A percentile compares a stretch with the other conserved stretches of the same genome.
Conservation (phyloP, 2,113 vertebrate species). For the Cheilinus undulatus region DNA sequence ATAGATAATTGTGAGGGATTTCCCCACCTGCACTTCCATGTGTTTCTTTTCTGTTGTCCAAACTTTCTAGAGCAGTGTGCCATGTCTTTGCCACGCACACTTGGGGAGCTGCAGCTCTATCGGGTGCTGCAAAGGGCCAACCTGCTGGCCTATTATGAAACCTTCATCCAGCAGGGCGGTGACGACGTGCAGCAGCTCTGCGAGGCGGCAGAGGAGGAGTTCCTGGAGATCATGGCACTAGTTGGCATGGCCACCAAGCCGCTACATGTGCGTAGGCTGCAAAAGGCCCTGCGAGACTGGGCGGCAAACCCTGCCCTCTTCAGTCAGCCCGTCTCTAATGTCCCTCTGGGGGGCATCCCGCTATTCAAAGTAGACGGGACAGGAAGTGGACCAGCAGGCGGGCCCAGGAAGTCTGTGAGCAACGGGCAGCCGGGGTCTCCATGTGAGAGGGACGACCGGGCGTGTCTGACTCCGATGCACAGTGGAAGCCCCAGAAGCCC, state of each 20-base stretch:
- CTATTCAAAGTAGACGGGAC: constrained; percentile 92
- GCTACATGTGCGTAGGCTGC: constrained; percentile 94
- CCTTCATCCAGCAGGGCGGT: constrained; percentile 99
- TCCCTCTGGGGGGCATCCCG: constrained; percentile 90
- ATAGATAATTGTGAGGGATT: constrained; percentile 25
- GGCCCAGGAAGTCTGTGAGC: constrained; percentile 86
- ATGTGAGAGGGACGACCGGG: constrained; percentile 83
- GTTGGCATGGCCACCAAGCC: constrained; percentile 99
- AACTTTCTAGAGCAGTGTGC: constrained; percentile 61
- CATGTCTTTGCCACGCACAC: constrained; percentile 95
- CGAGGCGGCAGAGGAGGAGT: constrained; percentile 97
- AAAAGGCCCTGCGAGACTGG: constrained; percentile 97
- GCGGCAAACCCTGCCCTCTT: constrained; percentile 94
- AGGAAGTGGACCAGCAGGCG: constrained; percentile 63
- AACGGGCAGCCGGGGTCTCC: constrained; percentile 90
- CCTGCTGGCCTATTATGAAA: constrained; percentile 97
- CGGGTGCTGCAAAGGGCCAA: constrained; percentile 96
- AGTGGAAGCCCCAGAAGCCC: constrained; percentile 90
- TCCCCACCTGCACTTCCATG: constrained; percentile 43
- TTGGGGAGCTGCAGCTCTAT: constrained; percentile 97
- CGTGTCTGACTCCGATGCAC: constrained; percentile 84
- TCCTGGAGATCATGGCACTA: constrained; percentile 98
- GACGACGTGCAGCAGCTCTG: constrained; percentile 98
- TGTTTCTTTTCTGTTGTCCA: constrained; percentile 39
- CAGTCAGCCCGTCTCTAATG: constrained; percentile 89